These are phyloP conservation scores for Phacellophora camtschatica DNA, from an alignment of 30 jellyfish, hydroid and myxozoan genomes.

Conservation along the genomic window DNA sequence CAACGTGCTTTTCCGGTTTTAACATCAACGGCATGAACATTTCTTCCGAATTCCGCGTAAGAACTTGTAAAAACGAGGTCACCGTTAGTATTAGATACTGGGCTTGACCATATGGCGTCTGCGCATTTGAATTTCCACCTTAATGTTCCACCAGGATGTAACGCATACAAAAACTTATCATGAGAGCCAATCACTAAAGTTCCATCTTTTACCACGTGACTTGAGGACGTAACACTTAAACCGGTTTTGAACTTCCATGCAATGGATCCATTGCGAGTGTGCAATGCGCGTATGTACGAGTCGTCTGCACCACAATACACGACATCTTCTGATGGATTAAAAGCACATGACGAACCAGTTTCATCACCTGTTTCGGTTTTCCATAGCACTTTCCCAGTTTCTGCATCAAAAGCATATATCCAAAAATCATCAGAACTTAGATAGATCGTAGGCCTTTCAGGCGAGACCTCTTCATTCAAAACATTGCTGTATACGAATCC, in stretches of 20 bases:
- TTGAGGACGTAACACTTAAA: slow-evolving; percentile 71
- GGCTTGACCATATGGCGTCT: slow-evolving; percentile 75
- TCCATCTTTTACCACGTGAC: slow-evolving; percentile 65
- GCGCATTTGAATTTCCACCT: slow-evolving; percentile 54
- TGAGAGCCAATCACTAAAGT: slow-evolving; percentile 77
- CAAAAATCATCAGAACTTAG: slow-evolving; percentile 85
- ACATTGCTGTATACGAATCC: slow-evolving; percentile 55
- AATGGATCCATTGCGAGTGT: slow-evolving; percentile 53
- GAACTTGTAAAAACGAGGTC: slow-evolving; percentile 53
- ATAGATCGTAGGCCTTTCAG: slow-evolving; percentile 50
- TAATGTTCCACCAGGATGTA: slow-evolving; percentile 73
- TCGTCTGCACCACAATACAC: slow-evolving; percentile 95
- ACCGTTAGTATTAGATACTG: slow-evolving; percentile 42
- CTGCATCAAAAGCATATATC: slow-evolving; percentile 83
- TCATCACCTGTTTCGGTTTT: slow-evolving; percentile 80
- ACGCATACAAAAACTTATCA: slow-evolving; percentile 61
- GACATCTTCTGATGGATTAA: slow-evolving; percentile 35
- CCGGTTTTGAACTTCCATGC: slow-evolving; percentile 72
- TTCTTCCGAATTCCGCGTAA: slow-evolving; percentile 26
- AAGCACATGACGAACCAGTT: slow-evolving; percentile 88
- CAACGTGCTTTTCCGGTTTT: slow-evolving; percentile 65
- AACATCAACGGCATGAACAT: slow-evolving; percentile 53
- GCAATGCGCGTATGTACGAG: slow-evolving; percentile 67
- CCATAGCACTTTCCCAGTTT: slow-evolving; percentile 75
- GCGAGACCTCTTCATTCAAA: slow-evolving; percentile 33